Evolutionary conservation across 2,113 vertebrate species (phyloP).

Genomic region (Lynx canadensis): DNA sequence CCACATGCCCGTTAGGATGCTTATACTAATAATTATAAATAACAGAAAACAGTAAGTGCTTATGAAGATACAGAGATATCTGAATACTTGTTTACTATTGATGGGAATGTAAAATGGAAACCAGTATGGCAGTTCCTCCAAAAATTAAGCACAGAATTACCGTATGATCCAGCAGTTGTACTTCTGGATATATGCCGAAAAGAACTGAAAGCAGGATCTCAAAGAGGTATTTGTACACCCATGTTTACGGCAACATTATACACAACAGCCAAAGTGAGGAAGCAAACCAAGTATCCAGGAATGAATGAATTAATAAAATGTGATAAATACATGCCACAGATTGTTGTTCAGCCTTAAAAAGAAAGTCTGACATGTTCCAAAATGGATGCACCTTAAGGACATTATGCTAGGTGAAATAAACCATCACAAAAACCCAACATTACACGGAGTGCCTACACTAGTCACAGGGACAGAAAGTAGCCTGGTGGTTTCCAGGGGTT

Average conservation of each 20-base stretch:
- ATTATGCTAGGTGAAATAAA: not conserved
- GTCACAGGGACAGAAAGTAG: not conserved
- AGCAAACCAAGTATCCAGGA: not conserved
- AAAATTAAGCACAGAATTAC: conserved; percentile 6
- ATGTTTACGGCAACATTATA: not conserved
- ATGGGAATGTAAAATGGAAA: not conserved
- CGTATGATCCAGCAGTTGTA: not conserved
- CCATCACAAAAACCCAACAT: not conserved
- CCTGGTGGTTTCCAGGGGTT: not conserved
- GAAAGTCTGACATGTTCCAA: not conserved
- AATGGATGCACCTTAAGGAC: not conserved
- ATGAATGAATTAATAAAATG: not conserved
- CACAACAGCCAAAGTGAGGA: not conserved
- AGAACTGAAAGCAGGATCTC: not conserved
- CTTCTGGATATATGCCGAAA: not conserved
- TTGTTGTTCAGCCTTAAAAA: not conserved
- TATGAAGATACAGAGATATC: not conserved
- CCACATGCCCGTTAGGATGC: not conserved
- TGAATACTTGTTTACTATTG: not conserved
- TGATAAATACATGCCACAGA: too few relatives aligned
- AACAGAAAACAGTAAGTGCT: not conserved
- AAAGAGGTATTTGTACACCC: not conserved
- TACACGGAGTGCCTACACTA: not conserved
- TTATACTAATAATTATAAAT: not conserved
- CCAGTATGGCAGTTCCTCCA: not conserved